A percentile compares a stretch with the other conserved stretches of the same genome.
Evolutionary conservation across 2,888 invertebrate species (phyloP).

Genomic region (Antheraea assamensis): DNA sequence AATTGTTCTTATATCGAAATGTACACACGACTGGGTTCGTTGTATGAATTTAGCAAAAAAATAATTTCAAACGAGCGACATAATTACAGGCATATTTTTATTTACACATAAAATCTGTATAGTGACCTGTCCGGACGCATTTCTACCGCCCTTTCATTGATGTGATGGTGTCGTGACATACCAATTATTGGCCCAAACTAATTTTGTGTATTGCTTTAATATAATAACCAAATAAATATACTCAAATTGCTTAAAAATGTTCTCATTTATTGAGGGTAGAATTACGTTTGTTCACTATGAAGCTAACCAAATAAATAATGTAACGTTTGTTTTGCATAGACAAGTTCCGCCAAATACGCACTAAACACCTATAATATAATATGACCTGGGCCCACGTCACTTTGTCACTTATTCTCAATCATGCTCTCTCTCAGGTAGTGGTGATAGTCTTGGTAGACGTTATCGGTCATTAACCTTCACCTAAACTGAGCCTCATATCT

Average conservation of each 20-base stretch:
- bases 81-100: neutral
- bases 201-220: neutral
- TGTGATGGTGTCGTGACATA: neutral
- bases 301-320: too few species aligned
- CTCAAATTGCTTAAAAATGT: neutral
- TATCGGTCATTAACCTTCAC: slow-evolving; percentile 81
- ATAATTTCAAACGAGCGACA: neutral
- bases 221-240: neutral
- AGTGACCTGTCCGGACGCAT: neutral
- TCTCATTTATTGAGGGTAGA: neutral
- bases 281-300: neutral
- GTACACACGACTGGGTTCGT: neutral
- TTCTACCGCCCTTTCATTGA: neutral
- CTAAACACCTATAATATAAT: neutral
- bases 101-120: neutral
- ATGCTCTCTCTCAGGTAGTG: neutral
- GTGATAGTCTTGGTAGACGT: slow-evolving; percentile 62
- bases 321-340: too few species aligned
- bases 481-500: slow-evolving; percentile 79
- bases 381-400: neutral
- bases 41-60: neutral
- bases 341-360: neutral
- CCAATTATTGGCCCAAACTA: slow-evolving; percentile 7
- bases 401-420: neutral
- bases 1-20: neutral